phyloP scores from a whole-genome alignment of 2,888 invertebrate genomes.

The Pyrrhosoma nymphula region DNA sequence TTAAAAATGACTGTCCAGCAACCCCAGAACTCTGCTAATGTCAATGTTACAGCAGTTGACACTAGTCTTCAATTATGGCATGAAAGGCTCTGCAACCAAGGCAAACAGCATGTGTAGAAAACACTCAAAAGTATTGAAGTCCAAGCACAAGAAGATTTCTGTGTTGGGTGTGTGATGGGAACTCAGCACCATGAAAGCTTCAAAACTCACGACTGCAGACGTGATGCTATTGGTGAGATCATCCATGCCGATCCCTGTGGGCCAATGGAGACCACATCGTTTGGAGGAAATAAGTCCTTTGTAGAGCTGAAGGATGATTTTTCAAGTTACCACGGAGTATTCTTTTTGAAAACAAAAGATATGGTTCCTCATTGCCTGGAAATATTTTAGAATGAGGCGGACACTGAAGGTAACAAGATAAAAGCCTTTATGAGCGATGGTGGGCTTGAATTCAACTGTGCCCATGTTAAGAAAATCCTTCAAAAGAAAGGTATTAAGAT shows the following conservation, averaged over 20 bases:
- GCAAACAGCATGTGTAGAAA: background rate
- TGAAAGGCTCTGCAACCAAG: background rate
- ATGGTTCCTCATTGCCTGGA: background rate
- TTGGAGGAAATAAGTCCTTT: background rate
- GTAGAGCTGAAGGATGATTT: background rate
- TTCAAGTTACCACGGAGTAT: background rate
- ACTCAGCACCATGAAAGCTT: background rate
- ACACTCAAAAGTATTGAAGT: background rate
- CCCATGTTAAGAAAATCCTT: background rate
- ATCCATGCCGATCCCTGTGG: constrained; percentile 4
- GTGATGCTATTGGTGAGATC: background rate
- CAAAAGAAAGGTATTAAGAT: background rate
- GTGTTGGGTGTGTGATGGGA: background rate
- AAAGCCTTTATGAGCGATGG: background rate
- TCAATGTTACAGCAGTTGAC: background rate
- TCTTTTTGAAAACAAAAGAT: constrained; percentile 19
- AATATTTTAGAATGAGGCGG: constrained; percentile 6
- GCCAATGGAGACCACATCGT: background rate
- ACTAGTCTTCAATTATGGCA: constrained; percentile 17
- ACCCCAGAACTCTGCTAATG: background rate
- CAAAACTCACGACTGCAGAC: background rate
- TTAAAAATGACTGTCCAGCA: background rate
- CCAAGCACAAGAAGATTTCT: background rate
- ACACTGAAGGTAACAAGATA: constrained; percentile 10
- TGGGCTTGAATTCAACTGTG: background rate